Percentiles rank a stretch among this genome's conserved stretches.
phyloP scores from a whole-genome alignment of 2,797 vertebrate species.

The Clarias fuscus region DNA sequence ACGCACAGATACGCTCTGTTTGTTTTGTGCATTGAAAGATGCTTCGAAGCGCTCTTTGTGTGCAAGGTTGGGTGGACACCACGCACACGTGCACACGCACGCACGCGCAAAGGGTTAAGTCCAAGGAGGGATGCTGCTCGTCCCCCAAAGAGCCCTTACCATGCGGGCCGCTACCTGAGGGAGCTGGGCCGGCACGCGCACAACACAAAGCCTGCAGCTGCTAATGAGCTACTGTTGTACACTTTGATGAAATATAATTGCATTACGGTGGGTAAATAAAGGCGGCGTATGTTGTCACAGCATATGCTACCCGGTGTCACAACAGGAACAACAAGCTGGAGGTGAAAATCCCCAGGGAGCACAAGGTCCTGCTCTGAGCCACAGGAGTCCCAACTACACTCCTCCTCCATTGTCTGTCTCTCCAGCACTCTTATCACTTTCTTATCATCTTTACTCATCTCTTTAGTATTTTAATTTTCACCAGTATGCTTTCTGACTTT shows the following conservation, averaged over 20 bases:
- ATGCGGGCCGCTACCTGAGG: slow-evolving; percentile 73
- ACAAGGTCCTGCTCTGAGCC: slow-evolving; percentile 58
- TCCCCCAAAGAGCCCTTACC: slow-evolving; percentile 59
- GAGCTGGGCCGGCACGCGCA: slow-evolving; percentile 71
- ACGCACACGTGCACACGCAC: slow-evolving; percentile 4
- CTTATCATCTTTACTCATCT: slow-evolving; percentile 61
- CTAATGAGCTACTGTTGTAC: slow-evolving; percentile 98
- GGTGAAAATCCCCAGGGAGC: slow-evolving; percentile 61
- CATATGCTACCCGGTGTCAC: slow-evolving; percentile 89
- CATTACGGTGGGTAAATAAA: slow-evolving; percentile 95
- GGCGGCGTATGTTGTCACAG: slow-evolving; percentile 91
- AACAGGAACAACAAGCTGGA: slow-evolving; percentile 82
- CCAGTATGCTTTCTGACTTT: neutral
- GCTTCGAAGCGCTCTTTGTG: slow-evolving; percentile 47
- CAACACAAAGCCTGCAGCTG: slow-evolving; percentile 80
- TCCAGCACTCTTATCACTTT: slow-evolving; percentile 45
- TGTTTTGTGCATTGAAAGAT: slow-evolving; percentile 51
- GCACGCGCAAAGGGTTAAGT: slow-evolving; percentile 15
- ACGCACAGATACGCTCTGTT: slow-evolving; percentile 42
- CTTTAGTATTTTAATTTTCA: slow-evolving; percentile 56
- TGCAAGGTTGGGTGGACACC: slow-evolving; percentile 25
- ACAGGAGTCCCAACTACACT: slow-evolving; percentile 63
- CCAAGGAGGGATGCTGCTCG: slow-evolving; percentile 46
- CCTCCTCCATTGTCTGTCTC: slow-evolving; percentile 62
- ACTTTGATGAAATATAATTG: slow-evolving; percentile 97